These are phyloP conservation scores for Drosophila quadrilineata DNA, from an alignment of 1,140 invertebrate genomes.

Conservation along the genomic window DNA sequence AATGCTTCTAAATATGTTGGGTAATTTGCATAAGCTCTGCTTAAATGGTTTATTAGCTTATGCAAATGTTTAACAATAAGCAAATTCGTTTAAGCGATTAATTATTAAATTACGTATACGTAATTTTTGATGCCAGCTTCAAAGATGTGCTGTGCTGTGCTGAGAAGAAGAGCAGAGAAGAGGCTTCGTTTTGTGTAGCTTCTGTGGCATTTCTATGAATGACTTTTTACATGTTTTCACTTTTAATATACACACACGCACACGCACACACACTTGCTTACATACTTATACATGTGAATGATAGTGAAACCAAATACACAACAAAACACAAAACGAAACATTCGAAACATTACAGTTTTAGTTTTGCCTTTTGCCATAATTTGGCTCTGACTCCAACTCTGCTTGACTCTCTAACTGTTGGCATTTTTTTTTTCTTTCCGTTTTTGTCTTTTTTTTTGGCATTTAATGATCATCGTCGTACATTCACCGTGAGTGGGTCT, in stretches of 20 bases:
- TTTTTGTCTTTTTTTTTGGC: too few species aligned
- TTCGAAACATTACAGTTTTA: slow-evolving; percentile 74
- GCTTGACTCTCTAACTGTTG: slow-evolving; percentile 55
- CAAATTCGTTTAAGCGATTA: slow-evolving; percentile 59
- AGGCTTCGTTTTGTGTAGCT: too few species aligned
- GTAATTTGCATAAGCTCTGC: slow-evolving; percentile 33
- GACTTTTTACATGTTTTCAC: slow-evolving; percentile 72
- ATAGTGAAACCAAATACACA: slow-evolving; percentile 48
- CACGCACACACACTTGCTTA: slow-evolving; percentile 14
- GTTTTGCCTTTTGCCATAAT: slow-evolving; percentile 68
- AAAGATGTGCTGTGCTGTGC: slow-evolving; percentile 20
- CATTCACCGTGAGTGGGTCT: slow-evolving; percentile 46
- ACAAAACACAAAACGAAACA: slow-evolving; percentile 62
- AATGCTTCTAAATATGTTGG: slow-evolving; percentile 37
- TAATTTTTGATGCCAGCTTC: slow-evolving; percentile 58
- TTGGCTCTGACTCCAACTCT: slow-evolving; percentile 55
- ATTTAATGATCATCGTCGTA: slow-evolving; percentile 69
- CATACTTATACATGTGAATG: slow-evolving; percentile 22
- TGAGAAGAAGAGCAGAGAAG: too few species aligned
- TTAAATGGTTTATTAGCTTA: neutral
- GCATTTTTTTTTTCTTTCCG: too few species aligned
- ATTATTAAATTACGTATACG: slow-evolving; percentile 76
- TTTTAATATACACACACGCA: slow-evolving; percentile 61
- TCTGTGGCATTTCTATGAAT: slow-evolving; percentile 57
- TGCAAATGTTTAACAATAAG: slow-evolving; percentile 38